Conservation (phyloP, 2,797 vertebrate species). For the Acipenser oxyrinchus region DNA sequence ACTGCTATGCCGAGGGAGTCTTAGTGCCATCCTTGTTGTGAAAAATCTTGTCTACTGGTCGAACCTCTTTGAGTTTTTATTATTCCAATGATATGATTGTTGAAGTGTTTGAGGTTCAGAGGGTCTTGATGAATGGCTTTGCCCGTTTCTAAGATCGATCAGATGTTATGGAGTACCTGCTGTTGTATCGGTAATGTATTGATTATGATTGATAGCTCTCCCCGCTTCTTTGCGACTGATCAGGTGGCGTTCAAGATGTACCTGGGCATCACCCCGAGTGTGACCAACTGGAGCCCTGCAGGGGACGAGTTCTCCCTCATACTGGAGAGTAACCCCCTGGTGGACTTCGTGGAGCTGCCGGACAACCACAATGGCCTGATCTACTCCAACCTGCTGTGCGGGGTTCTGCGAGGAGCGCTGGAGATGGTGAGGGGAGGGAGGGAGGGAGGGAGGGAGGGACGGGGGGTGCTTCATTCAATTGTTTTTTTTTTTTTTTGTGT, state of each 20-base stretch:
- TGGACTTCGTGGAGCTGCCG: slow-evolving; percentile 96
- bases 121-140: too few species aligned
- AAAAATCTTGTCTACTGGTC: too few species aligned
- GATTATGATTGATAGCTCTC: too few species aligned
- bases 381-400: slow-evolving; percentile 92
- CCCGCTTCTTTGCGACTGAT: not conserved
- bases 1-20: too few species aligned
- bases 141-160: too few species aligned
- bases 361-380: slow-evolving; percentile 90
- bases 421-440: slow-evolving; percentile 80
- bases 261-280: slow-evolving; percentile 88
- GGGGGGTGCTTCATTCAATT: not conserved
- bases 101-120: too few species aligned
- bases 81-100: too few species aligned
- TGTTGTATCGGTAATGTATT: too few species aligned
- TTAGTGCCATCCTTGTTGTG: too few species aligned
- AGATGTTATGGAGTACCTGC: too few species aligned
- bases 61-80: too few species aligned
- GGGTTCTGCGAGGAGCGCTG: slow-evolving; percentile 86
- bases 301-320: slow-evolving; percentile 97
- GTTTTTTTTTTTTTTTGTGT: not conserved
- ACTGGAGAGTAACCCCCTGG: slow-evolving; percentile 91
- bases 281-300: slow-evolving; percentile 97
- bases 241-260: slow-evolving; percentile 98
- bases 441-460: not conserved